Conservation (phyloP, 2,888 invertebrate genomes). For the Ochlodes sylvanus region DNA sequence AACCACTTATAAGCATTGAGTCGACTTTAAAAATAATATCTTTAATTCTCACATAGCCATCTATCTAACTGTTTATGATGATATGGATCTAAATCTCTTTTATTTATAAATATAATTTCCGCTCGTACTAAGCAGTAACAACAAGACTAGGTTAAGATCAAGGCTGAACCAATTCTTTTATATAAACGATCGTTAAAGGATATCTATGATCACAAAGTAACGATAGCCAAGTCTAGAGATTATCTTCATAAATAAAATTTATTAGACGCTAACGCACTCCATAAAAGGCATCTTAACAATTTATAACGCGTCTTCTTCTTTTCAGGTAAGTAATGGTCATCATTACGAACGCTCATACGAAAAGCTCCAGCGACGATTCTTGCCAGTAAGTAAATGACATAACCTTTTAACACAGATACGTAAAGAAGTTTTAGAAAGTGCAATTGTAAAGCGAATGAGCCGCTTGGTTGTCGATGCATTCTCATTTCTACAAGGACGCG, state of each 20-base stretch:
- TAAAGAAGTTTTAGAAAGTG: slow-evolving; percentile 42
- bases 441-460: slow-evolving; percentile 20
- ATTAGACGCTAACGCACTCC: slow-evolving; percentile 50
- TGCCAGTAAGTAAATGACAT: slow-evolving; percentile 44
- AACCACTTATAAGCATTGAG: no score
- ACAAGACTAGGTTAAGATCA: slow-evolving; percentile 1
- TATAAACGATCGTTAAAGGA: slow-evolving; percentile 5
- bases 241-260: slow-evolving; percentile 43
- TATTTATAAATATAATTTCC: neutral
- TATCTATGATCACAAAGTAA: slow-evolving; percentile 6
- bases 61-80: neutral
- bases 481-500: slow-evolving; percentile 21
- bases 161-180: slow-evolving; percentile 12
- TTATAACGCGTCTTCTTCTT: slow-evolving; percentile 52
- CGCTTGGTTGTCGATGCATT: slow-evolving; percentile 12
- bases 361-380: slow-evolving; percentile 39
- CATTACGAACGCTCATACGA: slow-evolving; percentile 16
- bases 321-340: slow-evolving; percentile 50
- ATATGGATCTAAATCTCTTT: neutral
- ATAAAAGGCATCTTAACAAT: slow-evolving; percentile 52
- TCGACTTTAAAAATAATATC: neutral
- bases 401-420: slow-evolving; percentile 42
- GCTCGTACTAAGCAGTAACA: neutral
- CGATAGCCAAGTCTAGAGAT: slow-evolving; percentile 6
- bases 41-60: neutral